Conservation (phyloP, 2,797 vertebrate species). For the Manis javanica region DNA sequence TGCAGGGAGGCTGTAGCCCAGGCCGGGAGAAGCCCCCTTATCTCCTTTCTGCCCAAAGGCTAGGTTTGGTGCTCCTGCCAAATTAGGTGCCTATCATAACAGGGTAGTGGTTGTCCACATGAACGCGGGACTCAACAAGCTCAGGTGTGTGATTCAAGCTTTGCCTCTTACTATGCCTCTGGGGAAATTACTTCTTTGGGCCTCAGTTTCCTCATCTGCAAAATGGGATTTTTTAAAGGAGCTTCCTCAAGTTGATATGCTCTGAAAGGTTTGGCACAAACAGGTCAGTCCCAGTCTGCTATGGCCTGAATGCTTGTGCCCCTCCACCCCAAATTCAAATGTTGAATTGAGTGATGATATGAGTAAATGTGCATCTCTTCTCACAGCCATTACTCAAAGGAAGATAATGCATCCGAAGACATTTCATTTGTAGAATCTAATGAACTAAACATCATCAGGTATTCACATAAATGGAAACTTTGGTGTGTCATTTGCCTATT, state of each 20-base stretch:
- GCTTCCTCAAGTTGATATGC: background rate
- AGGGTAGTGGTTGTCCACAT: background rate
- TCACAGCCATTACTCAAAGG: slow-evolving; percentile 10
- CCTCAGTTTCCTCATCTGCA: background rate
- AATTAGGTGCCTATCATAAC: background rate
- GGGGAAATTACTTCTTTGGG: background rate
- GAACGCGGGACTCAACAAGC: background rate
- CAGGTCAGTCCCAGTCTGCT: background rate
- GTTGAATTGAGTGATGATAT: background rate
- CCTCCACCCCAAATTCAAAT: too few species aligned
- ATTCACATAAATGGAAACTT: background rate
- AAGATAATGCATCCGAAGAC: background rate
- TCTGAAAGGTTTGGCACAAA: too few species aligned
- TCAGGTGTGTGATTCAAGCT: background rate
- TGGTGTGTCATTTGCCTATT: background rate
- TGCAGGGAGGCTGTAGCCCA: background rate
- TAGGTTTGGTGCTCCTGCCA: background rate
- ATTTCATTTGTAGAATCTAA: background rate
- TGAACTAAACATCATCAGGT: background rate
- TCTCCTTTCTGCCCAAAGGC: background rate
- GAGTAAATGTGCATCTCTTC: background rate
- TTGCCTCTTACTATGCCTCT: background rate
- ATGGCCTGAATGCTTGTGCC: background rate
- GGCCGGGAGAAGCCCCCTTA: background rate
- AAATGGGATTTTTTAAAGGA: background rate